Evolutionary conservation across 1,140 invertebrate species (phyloP), one percentile per base, ranked within the genome.

Genomic region (Plutomurus gul): DNA sequence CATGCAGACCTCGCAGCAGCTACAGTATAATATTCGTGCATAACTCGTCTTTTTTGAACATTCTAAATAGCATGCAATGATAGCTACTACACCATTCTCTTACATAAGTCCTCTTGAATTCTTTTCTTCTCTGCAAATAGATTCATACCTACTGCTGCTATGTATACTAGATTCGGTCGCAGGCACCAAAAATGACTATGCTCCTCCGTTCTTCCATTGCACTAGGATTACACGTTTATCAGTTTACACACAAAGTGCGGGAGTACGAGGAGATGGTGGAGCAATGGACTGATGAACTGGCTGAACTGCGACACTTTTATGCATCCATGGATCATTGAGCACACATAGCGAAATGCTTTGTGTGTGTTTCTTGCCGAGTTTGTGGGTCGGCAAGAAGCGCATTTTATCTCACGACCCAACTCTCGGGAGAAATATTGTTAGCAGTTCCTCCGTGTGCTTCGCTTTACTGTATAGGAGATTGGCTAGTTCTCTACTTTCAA

Each of bases 291-390:
- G 25, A 36, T 74, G 71, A 72, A 72, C 72, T 74, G 77, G 37
- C 78, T 81, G 74, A 81, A 79, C 79, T 81, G 72, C 77, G 80
- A 83, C 82, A 83, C 80, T 83, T 83, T 83, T 83, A 83, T 81
- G 80, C 72, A 79, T 60, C 77, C 56, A 83, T 80, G 82, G 77
- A 83, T 83, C 82, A 83, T 83, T 83, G 82, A 82, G 80, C 80
- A 82, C 27, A 79, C 43, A 81, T 77, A 80, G 39, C 70, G 73
- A 36, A 49, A 70, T 39, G 7, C 18, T 60, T n/a, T 60, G 27
- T 65, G 36, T 22, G 7, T 40, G 25, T 46, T 49, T 47, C 18
- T 49, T 16, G 10, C 20, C 43, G 73, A 40, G 22, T 56, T 76
- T 56, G 75, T 76, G 49, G 76, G 56, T 37, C 22, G 39, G 33